Evolutionary conservation across 2,888 invertebrate species (phyloP).

Genomic region (Rhagium mordax): DNA sequence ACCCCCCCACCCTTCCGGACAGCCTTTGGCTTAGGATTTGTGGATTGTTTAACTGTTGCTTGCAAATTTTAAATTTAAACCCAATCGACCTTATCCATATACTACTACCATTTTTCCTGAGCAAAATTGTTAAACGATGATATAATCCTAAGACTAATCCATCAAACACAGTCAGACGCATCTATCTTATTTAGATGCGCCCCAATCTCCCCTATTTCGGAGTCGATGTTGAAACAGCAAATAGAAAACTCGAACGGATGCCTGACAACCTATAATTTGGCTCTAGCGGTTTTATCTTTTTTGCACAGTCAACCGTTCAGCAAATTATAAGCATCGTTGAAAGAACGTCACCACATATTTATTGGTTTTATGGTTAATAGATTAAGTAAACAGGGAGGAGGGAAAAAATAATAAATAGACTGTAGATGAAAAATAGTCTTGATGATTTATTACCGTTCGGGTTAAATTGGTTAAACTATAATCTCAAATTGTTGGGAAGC

Average conservation of each 20-base stretch:
- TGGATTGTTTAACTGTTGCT: too few species aligned
- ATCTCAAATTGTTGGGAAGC: neutral
- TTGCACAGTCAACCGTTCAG: conserved; percentile 26
- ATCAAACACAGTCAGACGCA: too few species aligned
- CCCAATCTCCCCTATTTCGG: conserved; percentile 16
- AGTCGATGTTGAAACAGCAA: neutral
- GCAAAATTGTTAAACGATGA: too few species aligned
- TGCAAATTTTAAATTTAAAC: too few species aligned
- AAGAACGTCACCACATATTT: conserved; percentile 35
- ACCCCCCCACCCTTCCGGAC: too few species aligned
- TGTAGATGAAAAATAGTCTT: neutral
- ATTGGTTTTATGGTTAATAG: conserved; percentile 35
- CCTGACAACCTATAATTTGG: conserved; percentile 30
- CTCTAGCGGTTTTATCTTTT: conserved; percentile 30
- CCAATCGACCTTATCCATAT: too few species aligned
- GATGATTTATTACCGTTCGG: conserved; percentile 13
- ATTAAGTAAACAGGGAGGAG: conserved; percentile 30
- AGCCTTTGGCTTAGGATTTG: too few species aligned
- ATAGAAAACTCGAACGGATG: conserved; percentile 30
- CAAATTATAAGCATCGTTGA: conserved; percentile 35
- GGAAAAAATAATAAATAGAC: conserved; percentile 23
- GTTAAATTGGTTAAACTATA: neutral
- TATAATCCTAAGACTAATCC: too few species aligned
- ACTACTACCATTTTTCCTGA: too few species aligned
- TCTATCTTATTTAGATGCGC: neutral